phyloP scores from a whole-genome alignment of 2,888 invertebrate species.

The Dolichopus griseipennis region DNA sequence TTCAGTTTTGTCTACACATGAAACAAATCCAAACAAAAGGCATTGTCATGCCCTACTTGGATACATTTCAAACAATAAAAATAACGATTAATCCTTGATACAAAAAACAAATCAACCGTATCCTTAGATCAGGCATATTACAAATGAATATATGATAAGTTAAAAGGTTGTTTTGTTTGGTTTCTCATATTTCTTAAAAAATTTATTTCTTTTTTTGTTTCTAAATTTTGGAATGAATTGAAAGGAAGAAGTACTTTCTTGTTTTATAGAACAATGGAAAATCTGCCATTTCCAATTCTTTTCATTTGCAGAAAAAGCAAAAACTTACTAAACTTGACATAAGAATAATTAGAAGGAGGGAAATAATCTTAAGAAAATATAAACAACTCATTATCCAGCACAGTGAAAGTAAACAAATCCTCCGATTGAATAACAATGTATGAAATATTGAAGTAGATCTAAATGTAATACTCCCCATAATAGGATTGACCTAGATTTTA shows the following conservation, averaged over 20 bases:
- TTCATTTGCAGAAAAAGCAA: neutral
- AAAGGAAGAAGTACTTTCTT: too few relatives aligned
- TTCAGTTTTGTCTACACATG: neutral
- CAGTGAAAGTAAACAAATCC: neutral
- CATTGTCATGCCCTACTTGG: too few relatives aligned
- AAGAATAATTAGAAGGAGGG: neutral
- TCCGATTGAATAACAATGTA: neutral
- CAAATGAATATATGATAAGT: too few relatives aligned
- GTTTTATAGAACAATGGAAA: too few relatives aligned
- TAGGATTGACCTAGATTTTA: neutral
- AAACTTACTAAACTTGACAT: neutral
- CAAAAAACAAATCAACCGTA: neutral
- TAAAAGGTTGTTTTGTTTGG: too few relatives aligned
- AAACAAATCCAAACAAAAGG: too few relatives aligned
- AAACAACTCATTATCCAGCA: neutral
- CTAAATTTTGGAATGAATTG: too few relatives aligned
- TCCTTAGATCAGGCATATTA: too few relatives aligned
- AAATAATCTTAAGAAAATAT: neutral
- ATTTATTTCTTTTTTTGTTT: too few relatives aligned
- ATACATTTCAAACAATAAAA: slow-evolving; percentile 6
- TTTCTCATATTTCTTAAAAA: too few relatives aligned
- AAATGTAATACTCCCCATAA: neutral
- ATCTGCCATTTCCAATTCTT: neutral
- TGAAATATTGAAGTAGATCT: neutral
- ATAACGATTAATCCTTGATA: slow-evolving; percentile 2